A percentile compares a stretch with the other conserved stretches of the same genome.
These are phyloP conservation scores for Hiodon alosoides DNA, from an alignment of 2,113 vertebrate species.

Conservation along the genomic window DNA sequence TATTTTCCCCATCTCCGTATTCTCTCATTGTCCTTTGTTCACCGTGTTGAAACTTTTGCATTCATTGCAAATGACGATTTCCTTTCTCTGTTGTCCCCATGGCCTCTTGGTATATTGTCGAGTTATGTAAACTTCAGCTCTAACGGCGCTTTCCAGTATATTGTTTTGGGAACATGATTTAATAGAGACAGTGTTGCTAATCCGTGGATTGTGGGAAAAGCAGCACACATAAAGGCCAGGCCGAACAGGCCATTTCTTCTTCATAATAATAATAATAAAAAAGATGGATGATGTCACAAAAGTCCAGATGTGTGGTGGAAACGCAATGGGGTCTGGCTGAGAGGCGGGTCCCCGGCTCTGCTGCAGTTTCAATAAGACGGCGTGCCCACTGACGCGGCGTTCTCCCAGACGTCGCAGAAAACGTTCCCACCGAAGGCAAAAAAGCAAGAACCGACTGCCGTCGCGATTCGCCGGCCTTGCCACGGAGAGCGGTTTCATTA, in stretches of 20 bases:
- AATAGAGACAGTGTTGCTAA: too few relatives aligned
- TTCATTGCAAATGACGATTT: background rate
- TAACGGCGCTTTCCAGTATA: background rate
- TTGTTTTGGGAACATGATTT: background rate
- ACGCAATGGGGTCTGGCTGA: background rate
- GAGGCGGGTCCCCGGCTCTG: background rate
- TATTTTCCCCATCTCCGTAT: too few relatives aligned
- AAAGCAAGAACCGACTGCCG: slow-evolving; percentile 14
- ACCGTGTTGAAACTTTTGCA: too few relatives aligned
- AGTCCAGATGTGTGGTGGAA: slow-evolving; percentile 14
- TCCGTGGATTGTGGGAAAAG: background rate
- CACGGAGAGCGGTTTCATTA: slow-evolving; percentile 17
- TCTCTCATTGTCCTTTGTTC: too few relatives aligned
- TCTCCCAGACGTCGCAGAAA: background rate
- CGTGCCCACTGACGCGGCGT: background rate
- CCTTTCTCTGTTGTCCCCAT: background rate
- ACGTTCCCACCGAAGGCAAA: background rate
- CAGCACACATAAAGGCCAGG: background rate
- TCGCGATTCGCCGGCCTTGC: slow-evolving; percentile 13
- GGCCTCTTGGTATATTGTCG: background rate
- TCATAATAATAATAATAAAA: background rate
- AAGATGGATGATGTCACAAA: background rate
- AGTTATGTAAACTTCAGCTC: too few relatives aligned
- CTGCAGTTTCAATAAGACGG: background rate
- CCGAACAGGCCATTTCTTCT: background rate